Conservation (phyloP, 2,113 vertebrate species). For the Brienomyrus brachyistius region DNA sequence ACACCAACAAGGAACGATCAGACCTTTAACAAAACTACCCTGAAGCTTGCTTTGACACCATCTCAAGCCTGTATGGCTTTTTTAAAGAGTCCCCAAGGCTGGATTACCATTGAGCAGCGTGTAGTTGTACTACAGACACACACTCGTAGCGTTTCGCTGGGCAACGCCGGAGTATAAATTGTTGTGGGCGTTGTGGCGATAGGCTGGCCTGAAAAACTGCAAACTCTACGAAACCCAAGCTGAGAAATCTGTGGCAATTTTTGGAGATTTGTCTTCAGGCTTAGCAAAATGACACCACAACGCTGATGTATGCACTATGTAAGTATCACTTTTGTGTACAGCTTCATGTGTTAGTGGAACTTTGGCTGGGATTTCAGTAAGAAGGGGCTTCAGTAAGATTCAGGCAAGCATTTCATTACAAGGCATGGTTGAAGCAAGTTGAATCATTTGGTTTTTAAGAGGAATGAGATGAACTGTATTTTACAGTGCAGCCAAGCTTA, state of each 20-base stretch:
- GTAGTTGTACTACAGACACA: background rate
- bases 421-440: background rate
- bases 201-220: background rate
- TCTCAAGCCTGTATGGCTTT: background rate
- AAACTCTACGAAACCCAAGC: background rate
- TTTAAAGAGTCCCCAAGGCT: background rate
- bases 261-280: background rate
- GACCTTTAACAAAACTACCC: background rate
- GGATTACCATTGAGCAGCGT: background rate
- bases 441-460: background rate
- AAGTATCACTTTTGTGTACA: background rate
- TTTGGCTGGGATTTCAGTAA: background rate
- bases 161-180: background rate
- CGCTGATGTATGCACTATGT: background rate
- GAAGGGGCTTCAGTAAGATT: background rate
- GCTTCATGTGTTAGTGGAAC: background rate
- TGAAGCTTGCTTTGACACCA: background rate
- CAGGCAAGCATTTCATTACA: background rate
- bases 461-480: background rate
- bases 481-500: background rate
- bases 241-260: background rate
- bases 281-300: background rate
- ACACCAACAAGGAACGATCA: background rate
- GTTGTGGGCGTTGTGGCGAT: background rate
- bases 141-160: background rate